Base-by-base conservation (phyloP, 2,888 invertebrate species). In the Drosophila mettleri region DNA sequence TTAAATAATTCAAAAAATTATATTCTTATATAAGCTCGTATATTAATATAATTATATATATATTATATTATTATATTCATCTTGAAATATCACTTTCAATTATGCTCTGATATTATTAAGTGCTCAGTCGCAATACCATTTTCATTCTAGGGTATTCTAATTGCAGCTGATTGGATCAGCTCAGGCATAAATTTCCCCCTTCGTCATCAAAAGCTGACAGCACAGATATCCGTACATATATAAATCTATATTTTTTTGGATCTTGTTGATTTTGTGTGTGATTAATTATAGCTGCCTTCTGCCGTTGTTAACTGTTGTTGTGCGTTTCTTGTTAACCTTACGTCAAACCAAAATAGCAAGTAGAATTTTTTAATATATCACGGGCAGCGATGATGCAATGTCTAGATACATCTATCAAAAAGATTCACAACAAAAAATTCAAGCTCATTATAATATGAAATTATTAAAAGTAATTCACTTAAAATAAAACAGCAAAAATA, bases 311-410 rank as follows among this genome's bases (percentile, higher is more conserved):
- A 10, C 27, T 34, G 54, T 54, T 67, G 54, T 39, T 65, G 69
- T 55, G 65, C 71, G 68, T 74, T 80, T 86, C 74, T 72, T 78
- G 88, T 88, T 85, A 87, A 85, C 81, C 86, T 82, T 86, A 82
- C 78, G 72, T 77, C 54, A 51, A 58, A 46, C 78, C 63, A 82
- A 83, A 87, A 83, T 87, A 83, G 88, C 88, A 83, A 85, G 88
- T 85, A 83, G 88, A 83, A 83, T 83, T 83, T 77, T 77, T 66
- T 63, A 77, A 83, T 80, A 78, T 64, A 75, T 86, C 76, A 79
- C 87, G 60, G 60, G 63, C 55, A 54, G 54, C 46, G 88, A 83
- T 83, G 83, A 83, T 86, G 86, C 88, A 84, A 84, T 80, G 70
- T 31, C 3, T 58, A 64, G 70, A 27, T 27, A 27, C 27, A 74